These are phyloP conservation scores for Maconellicoccus hirsutus DNA, from an alignment of 1,140 invertebrate genomes.

Conservation along the genomic window DNA sequence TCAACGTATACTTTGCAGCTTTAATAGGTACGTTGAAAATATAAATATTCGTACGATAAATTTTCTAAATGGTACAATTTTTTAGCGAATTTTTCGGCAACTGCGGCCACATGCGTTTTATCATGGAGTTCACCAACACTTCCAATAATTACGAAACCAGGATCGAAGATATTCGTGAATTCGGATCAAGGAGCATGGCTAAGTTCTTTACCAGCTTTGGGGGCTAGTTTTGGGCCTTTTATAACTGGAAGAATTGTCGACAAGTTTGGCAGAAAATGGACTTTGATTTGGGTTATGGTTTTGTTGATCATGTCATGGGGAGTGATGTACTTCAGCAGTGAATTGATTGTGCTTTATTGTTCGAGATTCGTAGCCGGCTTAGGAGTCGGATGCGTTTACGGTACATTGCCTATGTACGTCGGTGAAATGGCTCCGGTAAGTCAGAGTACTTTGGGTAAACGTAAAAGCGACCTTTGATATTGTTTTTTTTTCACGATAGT, in stretches of 20 bases:
- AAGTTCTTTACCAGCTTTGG: conserved; percentile 26
- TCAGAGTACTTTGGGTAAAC: conserved; percentile 54
- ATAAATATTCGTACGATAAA: too few species aligned
- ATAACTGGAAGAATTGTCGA: too few species aligned
- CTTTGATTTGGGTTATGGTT: conserved; percentile 26
- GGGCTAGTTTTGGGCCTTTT: too few species aligned
- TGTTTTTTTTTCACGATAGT: too few species aligned
- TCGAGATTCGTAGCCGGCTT: conserved; percentile 44
- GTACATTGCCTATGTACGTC: conserved; percentile 72
- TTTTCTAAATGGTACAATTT: conserved; percentile 25
- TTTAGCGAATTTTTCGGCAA: too few species aligned
- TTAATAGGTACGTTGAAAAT: too few species aligned
- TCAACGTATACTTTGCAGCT: too few species aligned
- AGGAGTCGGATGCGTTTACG: conserved; percentile 59
- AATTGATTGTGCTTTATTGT: conserved; percentile 35
- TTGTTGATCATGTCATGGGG: conserved; percentile 28
- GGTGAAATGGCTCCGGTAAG: conserved; percentile 70
- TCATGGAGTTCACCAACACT: too few species aligned
- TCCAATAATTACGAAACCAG: conserved; percentile 39
- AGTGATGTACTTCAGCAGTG: too few species aligned
- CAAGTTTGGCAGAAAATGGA: too few species aligned
- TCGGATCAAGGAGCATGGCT: conserved; percentile 26
- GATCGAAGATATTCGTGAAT: background rate
- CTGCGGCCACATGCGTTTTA: too few species aligned
- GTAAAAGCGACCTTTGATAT: conserved; percentile 23